These are phyloP conservation scores for Hippopotamyrus pictus DNA, from an alignment of 2,797 vertebrate species.

Conservation along the genomic window DNA sequence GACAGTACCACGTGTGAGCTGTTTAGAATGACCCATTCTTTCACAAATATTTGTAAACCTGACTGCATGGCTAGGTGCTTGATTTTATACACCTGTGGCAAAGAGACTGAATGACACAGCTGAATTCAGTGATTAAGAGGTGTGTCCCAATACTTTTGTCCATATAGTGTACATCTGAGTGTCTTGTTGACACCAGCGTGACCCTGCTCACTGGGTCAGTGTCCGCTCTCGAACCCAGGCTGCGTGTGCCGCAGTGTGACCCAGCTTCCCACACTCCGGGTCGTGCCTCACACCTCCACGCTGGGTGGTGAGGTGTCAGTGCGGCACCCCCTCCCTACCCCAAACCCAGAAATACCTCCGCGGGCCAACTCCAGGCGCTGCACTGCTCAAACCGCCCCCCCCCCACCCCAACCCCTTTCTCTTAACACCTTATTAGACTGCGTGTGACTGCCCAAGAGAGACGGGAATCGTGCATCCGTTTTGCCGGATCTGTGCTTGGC, in stretches of 20 bases:
- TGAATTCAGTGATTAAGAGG: background rate
- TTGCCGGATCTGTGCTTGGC: background rate
- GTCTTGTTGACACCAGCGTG: background rate
- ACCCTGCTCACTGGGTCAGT: background rate
- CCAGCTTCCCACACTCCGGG: background rate
- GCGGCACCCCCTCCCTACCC: background rate
- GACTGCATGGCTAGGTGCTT: background rate
- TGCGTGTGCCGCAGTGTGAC: background rate
- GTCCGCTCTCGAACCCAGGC: background rate
- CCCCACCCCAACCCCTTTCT: background rate
- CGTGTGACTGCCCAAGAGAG: background rate
- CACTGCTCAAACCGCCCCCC: background rate
- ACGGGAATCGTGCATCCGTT: background rate
- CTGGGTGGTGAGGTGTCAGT: constrained; percentile 25
- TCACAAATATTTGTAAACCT: background rate
- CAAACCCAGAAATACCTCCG: constrained; percentile 13
- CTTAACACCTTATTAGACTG: constrained; percentile 3
- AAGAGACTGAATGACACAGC: background rate
- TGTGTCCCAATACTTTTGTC: background rate
- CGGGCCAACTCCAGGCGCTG: constrained; percentile 17
- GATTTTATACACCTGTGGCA: background rate
- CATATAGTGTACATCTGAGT: background rate
- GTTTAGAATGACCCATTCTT: background rate
- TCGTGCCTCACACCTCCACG: constrained; percentile 22
- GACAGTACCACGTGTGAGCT: background rate